Conservation (phyloP, 2,888 invertebrate genomes). For the Drosophila neotestacea region DNA sequence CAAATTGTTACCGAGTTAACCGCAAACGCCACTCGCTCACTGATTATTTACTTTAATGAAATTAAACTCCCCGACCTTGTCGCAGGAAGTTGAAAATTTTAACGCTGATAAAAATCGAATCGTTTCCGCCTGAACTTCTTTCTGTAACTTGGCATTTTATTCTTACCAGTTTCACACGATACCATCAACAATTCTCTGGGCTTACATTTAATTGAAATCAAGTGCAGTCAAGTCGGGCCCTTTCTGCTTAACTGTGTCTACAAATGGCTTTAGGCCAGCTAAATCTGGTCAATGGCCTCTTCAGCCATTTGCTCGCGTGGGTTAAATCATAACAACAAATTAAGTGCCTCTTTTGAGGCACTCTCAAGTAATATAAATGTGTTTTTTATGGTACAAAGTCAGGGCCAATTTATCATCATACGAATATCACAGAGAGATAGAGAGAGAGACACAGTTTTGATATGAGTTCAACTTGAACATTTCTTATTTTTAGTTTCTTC, state of each 20-base stretch:
- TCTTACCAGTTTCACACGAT: conserved; percentile 49
- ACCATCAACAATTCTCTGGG: conserved; percentile 22
- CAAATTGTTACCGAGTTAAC: conserved; percentile 65
- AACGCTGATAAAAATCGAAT: conserved; percentile 73
- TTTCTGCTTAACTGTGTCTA: conserved; percentile 20
- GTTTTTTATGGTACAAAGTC: conserved; percentile 49
- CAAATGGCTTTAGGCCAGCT: conserved; percentile 30
- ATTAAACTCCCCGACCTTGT: conserved; percentile 71
- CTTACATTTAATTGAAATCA: conserved; percentile 73
- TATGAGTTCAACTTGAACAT: conserved; percentile 24
- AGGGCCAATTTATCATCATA: conserved; percentile 79
- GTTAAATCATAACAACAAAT: conserved; percentile 74
- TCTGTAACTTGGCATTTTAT: not conserved
- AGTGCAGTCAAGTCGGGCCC: conserved; percentile 57
- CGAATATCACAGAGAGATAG: not conserved
- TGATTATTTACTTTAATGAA: conserved; percentile 76
- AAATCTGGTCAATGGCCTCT: conserved; percentile 73
- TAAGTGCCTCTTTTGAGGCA: conserved; percentile 61
- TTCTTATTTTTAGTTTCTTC: conserved; percentile 28
- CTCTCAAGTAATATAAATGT: conserved; percentile 69
- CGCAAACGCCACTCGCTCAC: conserved; percentile 51
- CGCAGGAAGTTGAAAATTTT: conserved; percentile 72
- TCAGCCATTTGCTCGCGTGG: conserved; percentile 59
- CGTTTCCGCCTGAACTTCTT: conserved; percentile 56
- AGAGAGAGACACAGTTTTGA: conserved; percentile 40